Percentiles rank a stretch among this genome's conserved stretches.
phyloP scores from a whole-genome alignment of 2,888 invertebrate species.

The Parnassius smintheus region DNA sequence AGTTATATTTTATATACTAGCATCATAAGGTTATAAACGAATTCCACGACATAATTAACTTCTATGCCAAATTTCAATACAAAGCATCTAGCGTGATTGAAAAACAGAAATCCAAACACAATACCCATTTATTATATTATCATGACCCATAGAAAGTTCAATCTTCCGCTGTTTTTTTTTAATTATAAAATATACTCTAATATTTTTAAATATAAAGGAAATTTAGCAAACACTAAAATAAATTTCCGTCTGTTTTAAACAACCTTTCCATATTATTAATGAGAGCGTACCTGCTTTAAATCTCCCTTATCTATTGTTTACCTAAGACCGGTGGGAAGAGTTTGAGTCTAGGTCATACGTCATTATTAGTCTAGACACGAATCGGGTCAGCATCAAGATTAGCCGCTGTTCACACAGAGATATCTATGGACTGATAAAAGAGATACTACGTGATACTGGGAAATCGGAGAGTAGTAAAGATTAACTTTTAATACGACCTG shows the following conservation, averaged over 20 bases:
- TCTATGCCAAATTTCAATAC: no score
- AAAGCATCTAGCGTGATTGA: no score
- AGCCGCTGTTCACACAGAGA: conserved; percentile 56
- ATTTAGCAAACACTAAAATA: no score
- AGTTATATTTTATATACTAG: no score
- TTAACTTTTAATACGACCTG: conserved; percentile 43
- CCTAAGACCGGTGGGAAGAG: conserved; percentile 48
- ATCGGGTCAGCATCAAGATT: conserved; percentile 68
- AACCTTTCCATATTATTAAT: conserved; percentile 35
- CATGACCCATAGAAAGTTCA: no score
- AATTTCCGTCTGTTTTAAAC: background rate
- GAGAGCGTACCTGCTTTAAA: conserved; percentile 44
- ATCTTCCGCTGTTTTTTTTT: no score
- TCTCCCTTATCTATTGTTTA: conserved; percentile 68
- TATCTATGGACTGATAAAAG: conserved; percentile 45
- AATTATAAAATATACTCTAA: no score
- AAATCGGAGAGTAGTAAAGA: conserved; percentile 67
- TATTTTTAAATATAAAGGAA: no score
- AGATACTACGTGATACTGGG: conserved; percentile 52
- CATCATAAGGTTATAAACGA: no score
- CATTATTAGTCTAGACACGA: conserved; percentile 66
- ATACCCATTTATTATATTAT: no score
- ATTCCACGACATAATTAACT: no score
- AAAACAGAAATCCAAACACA: no score
- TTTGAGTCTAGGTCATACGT: conserved; percentile 69